phyloP scores from a whole-genome alignment of 1,140 invertebrate genomes.

The Bursaphelenchus mucronatus region DNA sequence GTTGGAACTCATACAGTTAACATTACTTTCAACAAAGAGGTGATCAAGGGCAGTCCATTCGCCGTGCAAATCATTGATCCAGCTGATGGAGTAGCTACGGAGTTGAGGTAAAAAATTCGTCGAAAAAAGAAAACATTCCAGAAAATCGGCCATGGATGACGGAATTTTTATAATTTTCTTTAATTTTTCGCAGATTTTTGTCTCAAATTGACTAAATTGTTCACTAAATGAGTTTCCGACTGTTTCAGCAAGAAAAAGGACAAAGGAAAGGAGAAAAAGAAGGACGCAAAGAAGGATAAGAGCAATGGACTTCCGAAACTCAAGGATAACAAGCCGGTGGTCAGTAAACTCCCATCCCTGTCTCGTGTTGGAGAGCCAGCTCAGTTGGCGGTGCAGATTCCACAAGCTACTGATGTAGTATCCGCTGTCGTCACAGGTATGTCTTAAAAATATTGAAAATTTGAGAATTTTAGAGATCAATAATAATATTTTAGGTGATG shows the following conservation, averaged over 20 bases:
- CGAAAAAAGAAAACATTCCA: no score
- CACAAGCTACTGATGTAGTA: conserved; percentile 25
- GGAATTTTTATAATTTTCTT: conserved; percentile 2
- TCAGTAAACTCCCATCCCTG: conserved; percentile 75
- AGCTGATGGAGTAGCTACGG: not conserved
- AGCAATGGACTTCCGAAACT: conserved; percentile 75
- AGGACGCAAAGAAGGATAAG: conserved; percentile 49
- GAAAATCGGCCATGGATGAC: no score
- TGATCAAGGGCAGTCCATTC: conserved; percentile 60
- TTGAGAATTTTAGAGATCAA: not conserved
- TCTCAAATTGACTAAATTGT: not conserved
- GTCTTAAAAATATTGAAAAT: not conserved
- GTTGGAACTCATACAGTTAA: conserved; percentile 61
- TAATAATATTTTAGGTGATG: not conserved
- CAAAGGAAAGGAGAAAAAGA: conserved; percentile 36
- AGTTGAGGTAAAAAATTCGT: not conserved
- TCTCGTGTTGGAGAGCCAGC: conserved; percentile 80
- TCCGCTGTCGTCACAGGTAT: conserved; percentile 27
- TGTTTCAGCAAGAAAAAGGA: conserved; percentile 23
- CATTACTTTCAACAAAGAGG: conserved; percentile 63
- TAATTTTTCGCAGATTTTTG: conserved; percentile 3
- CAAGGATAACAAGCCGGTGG: conserved; percentile 76
- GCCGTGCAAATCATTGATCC: conserved; percentile 14
- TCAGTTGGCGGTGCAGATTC: conserved; percentile 72
- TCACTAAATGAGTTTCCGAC: not conserved